Evolutionary conservation across 1,140 invertebrate species (phyloP), one percentile per base, ranked within the genome.

Genomic region (Aphaenogaster rudis): DNA sequence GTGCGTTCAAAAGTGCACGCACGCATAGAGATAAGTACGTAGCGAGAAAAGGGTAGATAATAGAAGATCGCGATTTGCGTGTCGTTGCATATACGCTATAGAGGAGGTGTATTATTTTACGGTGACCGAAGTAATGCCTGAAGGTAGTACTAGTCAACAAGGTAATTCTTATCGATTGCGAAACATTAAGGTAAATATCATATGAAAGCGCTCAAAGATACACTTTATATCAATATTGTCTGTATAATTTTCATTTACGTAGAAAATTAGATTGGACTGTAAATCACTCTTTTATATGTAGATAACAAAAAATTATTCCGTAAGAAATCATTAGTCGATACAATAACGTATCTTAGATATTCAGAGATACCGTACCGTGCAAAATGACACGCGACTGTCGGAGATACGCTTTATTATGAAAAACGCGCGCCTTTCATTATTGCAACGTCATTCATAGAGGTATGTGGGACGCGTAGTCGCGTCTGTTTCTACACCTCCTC

Each of bases 401-500:
- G 21, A 39, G 48, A 63, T 45, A 64, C 48, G 61, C 3, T 86
- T 77, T 86, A 86, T 86, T 76, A 4, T 86, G 80, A 84, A 74
- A 84, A 86, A 86, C 36, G 82, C 48, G 61, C 48, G 69, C 39
- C 57, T 88, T 79, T 88, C 74, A 61, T 86, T 88, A 57, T 45
- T 54, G 69, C 88, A 74, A 57, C 64, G 87, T 88, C 74, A 88
- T 86, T 88, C 84, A 90, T 90, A 91, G 90, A 91, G 89, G 91
- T 93, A 94, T 93, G 93, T 94, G 91, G 94, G 93, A 94, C 92
- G 93, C 90, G 90, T 89, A 90, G 59, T 50, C 64, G 52, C 76
- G 67, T 91, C 86, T 88, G 50, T 57, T 66, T 69, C 88, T 57
- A 63, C 59, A 88, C 87, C 88, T 86, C 76, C 86, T 88, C 90